Evolutionary conservation across 2,888 invertebrate genomes (phyloP), one percentile per base, ranked within the genome.

Genomic region (Mylabris sibirica): DNA sequence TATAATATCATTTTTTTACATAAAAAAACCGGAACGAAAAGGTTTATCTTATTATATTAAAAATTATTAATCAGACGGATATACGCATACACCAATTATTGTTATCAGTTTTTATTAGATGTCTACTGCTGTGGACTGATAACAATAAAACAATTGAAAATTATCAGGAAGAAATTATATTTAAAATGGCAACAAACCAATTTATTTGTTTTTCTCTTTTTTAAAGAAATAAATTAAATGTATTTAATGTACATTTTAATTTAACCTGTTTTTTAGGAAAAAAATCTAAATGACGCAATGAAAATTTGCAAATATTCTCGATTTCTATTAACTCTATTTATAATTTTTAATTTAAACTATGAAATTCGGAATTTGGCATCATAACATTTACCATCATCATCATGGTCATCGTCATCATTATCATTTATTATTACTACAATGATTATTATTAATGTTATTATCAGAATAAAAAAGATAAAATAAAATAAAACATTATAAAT

Each of bases 51-150:
- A 53, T 22, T 20, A 53, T 53, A 35, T 53, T 53, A 11, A 53
- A 53, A 53, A 53, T 53, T 30, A 30, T 30, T 53, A 53, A 53
- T 53, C 53, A 53, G 53, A 53, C 53, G 53, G 53, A 53, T 53
- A 53, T 53, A 53, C 11, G 53, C n/a, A n/a, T 53, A 53, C 11
- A 53, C 53, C 53, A 53, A 53, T 53, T 53, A 53, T 53, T 22
- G 11, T 53, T 53, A 53, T 53, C 53, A 22, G 22, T 22, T 22
- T 53, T 22, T 53, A 53, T 53, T 53, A 53, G 53, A 53, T 53
- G 53, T 53, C 53, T 53, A 53, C 53, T 53, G 53, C 20, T 53
- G 22, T 53, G 53, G 8, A 53, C 22, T 53, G 53, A 53, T 53
- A 53, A 53, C 4, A 53, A 53, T 53, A 53, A 22, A 53, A 53